Base-by-base conservation (phyloP, 2,797 vertebrate genomes). In the Rhyacichthys aspro region DNA sequence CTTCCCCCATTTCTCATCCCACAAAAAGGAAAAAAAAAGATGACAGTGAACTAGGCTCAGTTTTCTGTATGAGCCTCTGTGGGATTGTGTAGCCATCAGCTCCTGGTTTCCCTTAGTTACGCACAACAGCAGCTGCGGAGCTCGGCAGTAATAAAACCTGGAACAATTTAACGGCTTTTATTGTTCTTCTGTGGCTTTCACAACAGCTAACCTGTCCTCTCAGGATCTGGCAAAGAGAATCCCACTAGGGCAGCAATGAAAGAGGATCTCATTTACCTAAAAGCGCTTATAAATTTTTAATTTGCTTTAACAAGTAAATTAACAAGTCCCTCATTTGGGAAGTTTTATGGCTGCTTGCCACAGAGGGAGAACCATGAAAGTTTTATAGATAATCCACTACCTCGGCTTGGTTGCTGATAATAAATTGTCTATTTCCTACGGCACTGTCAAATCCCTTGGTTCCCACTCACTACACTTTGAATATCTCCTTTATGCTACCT, bases 301-400 rank as follows among this genome's bases (percentile, higher is more conserved):
- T 98, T 98, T 98, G 96, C 95, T 98, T 98, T 98, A 98, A 98
- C 97, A 98, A 98, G 96, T 98, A 98, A 98, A 98, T 98, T 98
- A 98, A 98, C 97, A 98, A 98, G 96, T 98, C 95, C 95, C 97
- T 98, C 95, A 97, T 97, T 98, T 96, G 94, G 94, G 94, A 97
- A 96, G 95, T 98, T 98, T 98, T 98, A 98, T 94, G 95, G 95
- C 92, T 91, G 91, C 93, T 93, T 92, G 94, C 94, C 96, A 96
- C 95, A 92, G 89, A 94, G 95, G 95, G 94, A 95, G 89, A 91
- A 90, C 92, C 82, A 93, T 98, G 95, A 97, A 98, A 96, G 92
- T 97, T 98, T 98, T 97, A 98, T 96, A 95, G 95, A 96, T 95
- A 95, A 97, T 97, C 95, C 94, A 93, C 94, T 94, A 82, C 93